Base-by-base conservation (phyloP, 2,113 vertebrate species). In the Cyphomyrus discorhynchus region DNA sequence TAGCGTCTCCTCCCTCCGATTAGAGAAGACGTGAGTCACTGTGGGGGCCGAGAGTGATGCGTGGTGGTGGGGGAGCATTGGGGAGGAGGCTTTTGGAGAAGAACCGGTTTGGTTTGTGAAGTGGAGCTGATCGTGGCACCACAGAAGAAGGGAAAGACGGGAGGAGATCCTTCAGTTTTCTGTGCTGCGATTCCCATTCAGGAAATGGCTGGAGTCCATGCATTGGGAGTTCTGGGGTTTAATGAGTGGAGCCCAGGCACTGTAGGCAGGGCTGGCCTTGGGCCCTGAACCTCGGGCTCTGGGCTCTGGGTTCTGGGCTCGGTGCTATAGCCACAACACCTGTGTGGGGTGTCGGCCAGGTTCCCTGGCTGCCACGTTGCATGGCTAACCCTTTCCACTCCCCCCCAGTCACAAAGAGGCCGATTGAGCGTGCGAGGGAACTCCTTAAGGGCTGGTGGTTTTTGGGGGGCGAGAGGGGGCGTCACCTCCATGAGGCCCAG, bases 341-440 rank as follows among this genome's bases (percentile, higher is more conserved):
- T 89, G 39, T 31, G 50, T 15, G 8, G 11, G 2, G 82, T 24
- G 21, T 5, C 35, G 5, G 24, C 50, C 50, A n/a, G 52, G 50
- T 19, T 24, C 3, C 39, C 84, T 86, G 15, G 4, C 42, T 31
- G 53, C 82, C 89, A 90, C 58, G 53, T 74, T 15, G 82, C 35
- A 13, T 45, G 8, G 82, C 45, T 8, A 5, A 10, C 21, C 39
- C 42, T 21, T 8, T 21, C 82, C 45, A 10, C 24, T 90, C 94
- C 89, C 83, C 0, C 93, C 92, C 88, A 92, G 88, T 85, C 92
- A 66, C 27, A 86, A 89, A 31, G 47, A 17, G 31, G 35, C 19
- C 24, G 53, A 39, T 58, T 47, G 35, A 86, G 74, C 13, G 1
- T 46, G 82, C 47, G 45, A 84, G 39, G 21, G 82, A 84, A n/a